phyloP scores from a whole-genome alignment of 2,888 invertebrate genomes.

The Stenoptilia bipunctidactyla region DNA sequence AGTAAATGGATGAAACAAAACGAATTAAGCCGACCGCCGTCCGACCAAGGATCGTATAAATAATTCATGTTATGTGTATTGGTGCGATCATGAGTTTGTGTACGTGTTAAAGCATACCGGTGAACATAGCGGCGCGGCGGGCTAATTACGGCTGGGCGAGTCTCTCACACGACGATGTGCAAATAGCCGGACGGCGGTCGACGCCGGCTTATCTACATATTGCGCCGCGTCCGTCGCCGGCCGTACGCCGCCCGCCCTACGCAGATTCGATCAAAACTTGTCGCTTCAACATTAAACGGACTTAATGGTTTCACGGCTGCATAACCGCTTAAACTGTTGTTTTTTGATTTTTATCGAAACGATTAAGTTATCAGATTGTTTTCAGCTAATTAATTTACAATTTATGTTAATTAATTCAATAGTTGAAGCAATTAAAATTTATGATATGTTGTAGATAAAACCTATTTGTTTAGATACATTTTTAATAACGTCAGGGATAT shows the following conservation, averaged over 20 bases:
- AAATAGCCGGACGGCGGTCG: slow-evolving; percentile 27
- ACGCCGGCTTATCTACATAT: slow-evolving; percentile 35
- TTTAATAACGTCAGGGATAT: too few relatives aligned
- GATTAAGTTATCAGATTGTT: background rate
- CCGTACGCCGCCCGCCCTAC: slow-evolving; percentile 8
- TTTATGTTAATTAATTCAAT: background rate
- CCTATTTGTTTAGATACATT: too few relatives aligned
- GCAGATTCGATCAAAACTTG: background rate
- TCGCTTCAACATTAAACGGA: background rate
- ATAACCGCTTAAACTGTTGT: background rate
- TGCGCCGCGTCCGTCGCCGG: slow-evolving; percentile 19
- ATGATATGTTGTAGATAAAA: too few relatives aligned
- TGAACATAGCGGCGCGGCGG: slow-evolving; percentile 49
- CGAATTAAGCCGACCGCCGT: slow-evolving; percentile 21
- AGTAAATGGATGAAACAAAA: slow-evolving; percentile 22
- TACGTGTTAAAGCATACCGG: slow-evolving; percentile 35
- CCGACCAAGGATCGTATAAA: slow-evolving; percentile 25
- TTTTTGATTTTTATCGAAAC: background rate
- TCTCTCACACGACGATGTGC: slow-evolving; percentile 36
- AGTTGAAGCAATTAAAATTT: too few relatives aligned
- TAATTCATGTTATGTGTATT: slow-evolving; percentile 26
- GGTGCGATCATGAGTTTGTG: slow-evolving; percentile 26
- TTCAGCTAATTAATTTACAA: background rate
- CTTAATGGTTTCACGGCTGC: too few relatives aligned
- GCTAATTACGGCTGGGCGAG: slow-evolving; percentile 46